These are phyloP conservation scores for Lasioglossum leucozonium DNA, from an alignment of 2,888 invertebrate species.

Conservation along the genomic window DNA sequence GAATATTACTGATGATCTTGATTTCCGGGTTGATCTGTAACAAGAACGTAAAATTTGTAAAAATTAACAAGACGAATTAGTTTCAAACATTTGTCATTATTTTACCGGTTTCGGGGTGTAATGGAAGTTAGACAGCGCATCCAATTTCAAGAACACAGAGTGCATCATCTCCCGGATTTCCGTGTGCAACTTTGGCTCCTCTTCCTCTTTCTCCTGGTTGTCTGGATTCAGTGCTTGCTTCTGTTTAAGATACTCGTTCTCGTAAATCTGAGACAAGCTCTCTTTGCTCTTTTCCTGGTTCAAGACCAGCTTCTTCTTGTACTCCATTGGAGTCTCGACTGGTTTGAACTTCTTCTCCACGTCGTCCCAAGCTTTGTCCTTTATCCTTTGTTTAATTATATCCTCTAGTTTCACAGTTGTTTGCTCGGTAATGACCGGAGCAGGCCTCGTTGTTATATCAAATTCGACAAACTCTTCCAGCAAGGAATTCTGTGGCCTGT, in stretches of 20 bases:
- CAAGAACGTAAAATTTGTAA: conserved; percentile 25
- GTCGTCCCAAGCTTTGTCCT: conserved; percentile 97
- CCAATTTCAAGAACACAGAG: conserved; percentile 92
- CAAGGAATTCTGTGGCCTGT: conserved; percentile 95
- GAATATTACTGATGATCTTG: conserved; percentile 95
- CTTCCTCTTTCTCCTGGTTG: conserved; percentile 86
- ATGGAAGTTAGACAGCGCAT: conserved; percentile 97
- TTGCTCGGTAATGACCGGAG: conserved; percentile 96
- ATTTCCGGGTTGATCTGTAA: conserved; percentile 92
- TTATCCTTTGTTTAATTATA: conserved; percentile 95
- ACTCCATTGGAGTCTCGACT: conserved; percentile 92
- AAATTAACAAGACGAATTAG: not conserved
- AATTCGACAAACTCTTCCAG: conserved; percentile 96
- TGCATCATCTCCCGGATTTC: conserved; percentile 91
- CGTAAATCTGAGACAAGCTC: conserved; percentile 97
- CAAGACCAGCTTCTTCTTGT: conserved; percentile 94
- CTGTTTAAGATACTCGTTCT: conserved; percentile 92
- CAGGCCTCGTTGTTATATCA: conserved; percentile 92
- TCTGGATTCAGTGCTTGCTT: conserved; percentile 86
- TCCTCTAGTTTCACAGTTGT: conserved; percentile 95
- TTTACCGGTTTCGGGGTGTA: conserved; percentile 94
- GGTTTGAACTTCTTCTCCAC: conserved; percentile 95
- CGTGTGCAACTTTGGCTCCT: conserved; percentile 91
- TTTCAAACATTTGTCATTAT: conserved; percentile 7
- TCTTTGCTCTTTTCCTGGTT: conserved; percentile 98